A percentile compares a stretch with the other conserved stretches of the same genome.
Conservation (phyloP, 2,888 invertebrate species). For the Eustalomyia histrio region DNA sequence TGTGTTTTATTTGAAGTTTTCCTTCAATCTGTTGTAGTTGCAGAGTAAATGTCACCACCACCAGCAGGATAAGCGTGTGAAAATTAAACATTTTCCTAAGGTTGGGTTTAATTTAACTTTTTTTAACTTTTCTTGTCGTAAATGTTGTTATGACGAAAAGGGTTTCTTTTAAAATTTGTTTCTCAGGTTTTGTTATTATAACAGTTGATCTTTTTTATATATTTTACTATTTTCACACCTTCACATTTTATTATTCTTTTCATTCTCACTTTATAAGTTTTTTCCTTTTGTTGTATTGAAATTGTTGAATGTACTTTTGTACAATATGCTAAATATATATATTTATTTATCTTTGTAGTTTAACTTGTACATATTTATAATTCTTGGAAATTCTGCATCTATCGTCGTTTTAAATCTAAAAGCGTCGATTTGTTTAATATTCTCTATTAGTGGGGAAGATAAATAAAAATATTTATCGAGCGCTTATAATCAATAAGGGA, state of each 20-base stretch:
- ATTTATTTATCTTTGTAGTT: too few relatives aligned
- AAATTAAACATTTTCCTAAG: constrained; percentile 60
- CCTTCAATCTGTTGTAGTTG: constrained; percentile 38
- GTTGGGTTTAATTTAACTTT: constrained; percentile 48
- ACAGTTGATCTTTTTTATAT: constrained; percentile 20
- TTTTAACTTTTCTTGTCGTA: constrained; percentile 13
- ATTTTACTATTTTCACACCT: constrained; percentile 57
- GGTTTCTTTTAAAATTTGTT: neutral
- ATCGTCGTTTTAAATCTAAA: neutral
- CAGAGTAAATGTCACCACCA: constrained; percentile 37
- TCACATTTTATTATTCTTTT: constrained; percentile 51
- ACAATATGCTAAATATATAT: constrained; percentile 28
- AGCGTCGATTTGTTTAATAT: neutral
- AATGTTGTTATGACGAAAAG: neutral
- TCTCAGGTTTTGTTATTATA: constrained; percentile 15
- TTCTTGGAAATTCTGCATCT: constrained; percentile 43
- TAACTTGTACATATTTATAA: too few relatives aligned
- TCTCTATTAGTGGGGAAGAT: neutral
- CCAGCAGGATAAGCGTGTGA: constrained; percentile 52
- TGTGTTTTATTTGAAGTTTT: constrained; percentile 46
- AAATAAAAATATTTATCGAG: neutral
- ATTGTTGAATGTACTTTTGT: constrained; percentile 14
- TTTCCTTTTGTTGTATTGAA: constrained; percentile 7
- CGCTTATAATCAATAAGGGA: too few relatives aligned
- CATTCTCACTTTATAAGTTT: constrained; percentile 45